phyloP scores from a whole-genome alignment of 2,113 vertebrate species.

The Nanger granti region DNA sequence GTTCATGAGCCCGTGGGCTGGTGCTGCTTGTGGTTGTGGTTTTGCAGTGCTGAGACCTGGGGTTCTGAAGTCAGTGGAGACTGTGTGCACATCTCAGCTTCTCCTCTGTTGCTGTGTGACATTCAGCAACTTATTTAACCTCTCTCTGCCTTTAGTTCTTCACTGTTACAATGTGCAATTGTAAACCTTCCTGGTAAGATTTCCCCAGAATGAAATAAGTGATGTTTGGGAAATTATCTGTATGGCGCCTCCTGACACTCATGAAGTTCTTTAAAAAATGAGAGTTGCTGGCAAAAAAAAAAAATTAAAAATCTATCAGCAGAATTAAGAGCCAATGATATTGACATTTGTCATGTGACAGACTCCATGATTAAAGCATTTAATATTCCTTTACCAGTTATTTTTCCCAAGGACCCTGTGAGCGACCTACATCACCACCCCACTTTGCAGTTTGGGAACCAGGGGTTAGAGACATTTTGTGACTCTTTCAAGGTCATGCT shows the following conservation, averaged over 20 bases:
- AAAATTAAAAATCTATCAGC: not conserved
- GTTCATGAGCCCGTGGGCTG: too few species aligned
- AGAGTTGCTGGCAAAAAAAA: not conserved
- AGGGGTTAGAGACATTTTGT: not conserved
- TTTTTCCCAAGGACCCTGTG: not conserved
- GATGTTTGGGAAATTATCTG: too few species aligned
- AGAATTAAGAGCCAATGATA: not conserved
- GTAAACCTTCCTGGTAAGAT: too few species aligned
- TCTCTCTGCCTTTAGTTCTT: not conserved
- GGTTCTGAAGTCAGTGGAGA: not conserved
- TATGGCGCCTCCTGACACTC: not conserved
- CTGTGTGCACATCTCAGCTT: not conserved
- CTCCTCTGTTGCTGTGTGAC: not conserved
- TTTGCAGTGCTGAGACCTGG: not conserved
- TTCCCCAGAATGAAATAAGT: not conserved
- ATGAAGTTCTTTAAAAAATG: not conserved
- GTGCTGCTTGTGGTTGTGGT: too few species aligned
- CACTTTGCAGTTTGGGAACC: not conserved
- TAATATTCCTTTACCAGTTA: not conserved
- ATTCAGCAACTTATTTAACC: not conserved
- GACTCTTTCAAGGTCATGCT: not conserved
- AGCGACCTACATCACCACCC: not conserved
- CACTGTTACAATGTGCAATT: not conserved
- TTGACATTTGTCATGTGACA: not conserved
- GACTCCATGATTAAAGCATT: not conserved